phyloP scores from a whole-genome alignment of 2,113 vertebrate species.

The Peromyscus leucopus region DNA sequence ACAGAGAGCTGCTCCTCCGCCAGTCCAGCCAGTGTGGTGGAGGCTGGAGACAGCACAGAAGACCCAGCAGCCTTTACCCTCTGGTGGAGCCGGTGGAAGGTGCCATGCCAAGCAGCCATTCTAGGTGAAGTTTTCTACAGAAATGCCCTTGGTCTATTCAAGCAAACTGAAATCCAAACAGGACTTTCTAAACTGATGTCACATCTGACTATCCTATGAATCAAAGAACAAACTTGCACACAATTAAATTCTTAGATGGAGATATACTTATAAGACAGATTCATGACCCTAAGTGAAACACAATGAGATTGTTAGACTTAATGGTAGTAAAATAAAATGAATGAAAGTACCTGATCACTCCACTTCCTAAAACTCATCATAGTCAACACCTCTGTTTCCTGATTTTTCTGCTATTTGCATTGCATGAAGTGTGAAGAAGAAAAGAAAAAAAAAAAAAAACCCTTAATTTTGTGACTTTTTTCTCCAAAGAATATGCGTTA shows the following conservation, averaged over 20 bases:
- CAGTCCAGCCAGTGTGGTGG: neutral
- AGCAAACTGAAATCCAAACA: neutral
- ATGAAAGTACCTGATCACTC: neutral
- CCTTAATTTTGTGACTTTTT: conserved; percentile 26
- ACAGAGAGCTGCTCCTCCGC: neutral
- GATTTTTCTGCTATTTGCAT: conserved; percentile 14
- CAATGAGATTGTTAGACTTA: neutral
- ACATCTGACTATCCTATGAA: neutral
- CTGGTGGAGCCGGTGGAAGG: neutral
- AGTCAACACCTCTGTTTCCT: neutral
- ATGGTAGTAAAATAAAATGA: neutral
- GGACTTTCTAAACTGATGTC: neutral
- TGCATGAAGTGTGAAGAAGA: neutral
- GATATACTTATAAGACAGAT: neutral
- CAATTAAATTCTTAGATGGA: neutral
- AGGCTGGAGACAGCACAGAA: fast-evolving
- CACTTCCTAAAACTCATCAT: neutral
- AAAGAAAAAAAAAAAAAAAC: neutral
- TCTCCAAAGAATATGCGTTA: neutral
- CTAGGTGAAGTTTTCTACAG: neutral
- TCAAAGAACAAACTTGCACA: conserved; percentile 26
- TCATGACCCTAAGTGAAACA: neutral
- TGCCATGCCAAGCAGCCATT: neutral
- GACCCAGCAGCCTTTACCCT: neutral
- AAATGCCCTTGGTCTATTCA: neutral